These are phyloP conservation scores for Dasypogon diadema DNA, from an alignment of 2,888 invertebrate genomes.

Conservation along the genomic window DNA sequence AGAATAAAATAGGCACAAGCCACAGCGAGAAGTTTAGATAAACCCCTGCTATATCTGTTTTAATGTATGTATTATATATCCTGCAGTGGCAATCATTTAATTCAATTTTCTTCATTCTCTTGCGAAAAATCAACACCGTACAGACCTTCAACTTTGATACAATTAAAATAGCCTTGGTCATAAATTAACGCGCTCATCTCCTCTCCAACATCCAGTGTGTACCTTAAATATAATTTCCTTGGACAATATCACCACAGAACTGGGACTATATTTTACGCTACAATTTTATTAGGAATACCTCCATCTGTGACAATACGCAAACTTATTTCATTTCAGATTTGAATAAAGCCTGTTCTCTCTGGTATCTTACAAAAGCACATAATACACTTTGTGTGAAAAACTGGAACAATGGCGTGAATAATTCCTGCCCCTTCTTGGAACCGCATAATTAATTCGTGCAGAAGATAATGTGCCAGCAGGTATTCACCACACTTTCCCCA, in stretches of 20 bases:
- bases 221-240: neutral
- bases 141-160: neutral
- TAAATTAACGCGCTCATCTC: neutral
- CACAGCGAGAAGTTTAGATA: too few species aligned
- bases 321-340: neutral
- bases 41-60: too few species aligned
- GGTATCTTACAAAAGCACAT: neutral
- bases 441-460: constrained; percentile 41
- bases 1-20: too few species aligned
- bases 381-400: neutral
- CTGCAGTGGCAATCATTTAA: too few species aligned
- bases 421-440: neutral
- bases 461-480: constrained; percentile 29
- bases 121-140: neutral
- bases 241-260: neutral
- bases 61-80: too few species aligned
- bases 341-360: neutral
- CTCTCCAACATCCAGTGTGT: neutral
- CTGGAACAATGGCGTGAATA: neutral
- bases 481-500: neutral
- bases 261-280: neutral
- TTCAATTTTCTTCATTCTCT: neutral
- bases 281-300: neutral
- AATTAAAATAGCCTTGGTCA: neutral
- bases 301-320: neutral